Evolutionary conservation across 2,888 invertebrate species (phyloP), one percentile per base, ranked within the genome.

Genomic region (Leptinotarsa haldemani): DNA sequence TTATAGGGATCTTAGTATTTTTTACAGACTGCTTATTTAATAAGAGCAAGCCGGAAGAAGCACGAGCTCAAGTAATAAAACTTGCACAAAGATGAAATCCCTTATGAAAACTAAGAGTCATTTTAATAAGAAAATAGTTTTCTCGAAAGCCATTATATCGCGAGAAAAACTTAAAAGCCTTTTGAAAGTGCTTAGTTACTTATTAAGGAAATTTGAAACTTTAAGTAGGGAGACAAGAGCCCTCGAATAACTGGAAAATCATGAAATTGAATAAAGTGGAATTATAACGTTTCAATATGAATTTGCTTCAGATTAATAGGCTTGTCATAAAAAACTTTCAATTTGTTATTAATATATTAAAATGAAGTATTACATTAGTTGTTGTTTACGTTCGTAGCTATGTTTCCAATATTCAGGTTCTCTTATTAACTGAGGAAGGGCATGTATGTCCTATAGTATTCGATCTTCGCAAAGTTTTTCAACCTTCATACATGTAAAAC

Each of bases 61-160:
- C 61, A 40, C 61, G 61, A 61, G 61, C 61, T 61, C 61, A 61
- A 40, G 30, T 61, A 61, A 61, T 61, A 61, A 61, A 61, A 61
- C 61, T 61, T 40, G 61, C 61, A 61, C 61, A 61, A 56, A 61
- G 61, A 61, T 61, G 61, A 61, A 61, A 61, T 61, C 61, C 61
- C 61, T 61, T 40, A 61, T 61, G 61, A 61, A 61, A 61, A 61
- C 61, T 61, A 61, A 61, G 40, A 30, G 61, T 61, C 61, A 61
- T 61, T 61, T 61, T 61, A 61, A 61, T 61, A n/a, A n/a, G 30
- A 61, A 30, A 61, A 61, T 61, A 61, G 61, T 61, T 61, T 61
- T 61, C n/a, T 25, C 4, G 61, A 61, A 61, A 61, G 61, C 61
- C 30, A 61, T 61, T 61, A 61, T 61, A 61, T 30, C 61, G 30